phyloP scores from a whole-genome alignment of 2,113 vertebrate species.

The Pungitius pungitius region DNA sequence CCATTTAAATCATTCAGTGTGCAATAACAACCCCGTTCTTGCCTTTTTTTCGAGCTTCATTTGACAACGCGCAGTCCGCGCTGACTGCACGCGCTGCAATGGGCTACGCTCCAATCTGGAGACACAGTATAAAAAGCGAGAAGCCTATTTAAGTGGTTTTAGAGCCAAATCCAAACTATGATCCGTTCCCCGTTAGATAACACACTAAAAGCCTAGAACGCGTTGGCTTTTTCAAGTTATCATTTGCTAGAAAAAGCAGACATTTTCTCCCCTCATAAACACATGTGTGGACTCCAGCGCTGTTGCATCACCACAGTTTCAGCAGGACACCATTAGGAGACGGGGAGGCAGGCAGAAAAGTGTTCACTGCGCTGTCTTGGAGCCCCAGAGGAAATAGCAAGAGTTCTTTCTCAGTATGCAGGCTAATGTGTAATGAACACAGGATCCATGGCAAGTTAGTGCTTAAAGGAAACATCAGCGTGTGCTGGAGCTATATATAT shows the following conservation, averaged over 20 bases:
- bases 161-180: not conserved
- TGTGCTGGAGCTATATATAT: not conserved
- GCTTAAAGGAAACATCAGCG: not conserved
- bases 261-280: not conserved
- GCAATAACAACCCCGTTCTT: not conserved
- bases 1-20: not conserved
- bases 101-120: not conserved
- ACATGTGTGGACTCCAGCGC: constrained; percentile 8
- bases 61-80: not conserved
- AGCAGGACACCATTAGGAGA: constrained; percentile 4
- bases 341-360: constrained; percentile 4
- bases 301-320: constrained; percentile 1
- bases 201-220: too few relatives aligned
- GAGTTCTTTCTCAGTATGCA: constrained; percentile 9
- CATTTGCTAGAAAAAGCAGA: not conserved
- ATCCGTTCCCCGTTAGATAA: not conserved
- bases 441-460: not conserved
- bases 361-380: not conserved
- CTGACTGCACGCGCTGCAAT: not conserved
- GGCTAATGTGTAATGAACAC: constrained; percentile 6
- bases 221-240: not conserved
- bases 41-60: not conserved
- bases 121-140: not conserved
- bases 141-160: not conserved
- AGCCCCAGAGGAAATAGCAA: constrained; percentile 24